A percentile compares a stretch with the other conserved stretches of the same genome.
Evolutionary conservation across 2,888 invertebrate genomes (phyloP).

Genomic region (Amblyjoppa proteus): DNA sequence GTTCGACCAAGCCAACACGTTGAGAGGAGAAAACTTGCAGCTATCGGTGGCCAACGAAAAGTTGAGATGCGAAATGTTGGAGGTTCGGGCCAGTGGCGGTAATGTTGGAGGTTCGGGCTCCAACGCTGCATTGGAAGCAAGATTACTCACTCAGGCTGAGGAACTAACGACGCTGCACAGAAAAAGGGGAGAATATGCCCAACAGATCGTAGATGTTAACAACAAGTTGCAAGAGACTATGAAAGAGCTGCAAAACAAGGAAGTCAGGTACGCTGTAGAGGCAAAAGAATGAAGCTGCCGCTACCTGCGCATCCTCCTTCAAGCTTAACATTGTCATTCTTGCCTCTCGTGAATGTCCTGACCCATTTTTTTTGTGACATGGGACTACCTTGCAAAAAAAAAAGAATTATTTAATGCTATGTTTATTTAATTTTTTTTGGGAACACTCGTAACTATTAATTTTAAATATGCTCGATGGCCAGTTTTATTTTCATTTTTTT

Average conservation of each 20-base stretch:
- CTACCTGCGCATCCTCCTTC: slow-evolving; percentile 17
- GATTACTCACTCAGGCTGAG: slow-evolving; percentile 94
- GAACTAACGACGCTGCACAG: slow-evolving; percentile 96
- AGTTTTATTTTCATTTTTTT: neutral
- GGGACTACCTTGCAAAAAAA: neutral
- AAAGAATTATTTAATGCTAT: neutral
- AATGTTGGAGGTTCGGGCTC: slow-evolving; percentile 86
- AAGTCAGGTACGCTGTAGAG: slow-evolving; percentile 87
- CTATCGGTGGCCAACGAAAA: slow-evolving; percentile 94
- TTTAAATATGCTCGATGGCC: neutral
- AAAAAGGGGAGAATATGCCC: slow-evolving; percentile 96
- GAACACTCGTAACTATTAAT: neutral
- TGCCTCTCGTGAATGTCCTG: neutral
- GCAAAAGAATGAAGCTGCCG: neutral
- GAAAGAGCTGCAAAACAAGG: slow-evolving; percentile 90
- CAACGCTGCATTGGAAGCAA: slow-evolving; percentile 93
- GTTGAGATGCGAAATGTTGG: slow-evolving; percentile 89
- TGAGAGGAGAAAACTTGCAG: slow-evolving; percentile 94
- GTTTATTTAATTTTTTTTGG: neutral
- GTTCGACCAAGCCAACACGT: slow-evolving; percentile 92
- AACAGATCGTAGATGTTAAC: slow-evolving; percentile 96
- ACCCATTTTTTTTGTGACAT: slow-evolving; percentile 48
- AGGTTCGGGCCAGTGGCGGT: slow-evolving; percentile 80
- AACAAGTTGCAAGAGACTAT: slow-evolving; percentile 94
- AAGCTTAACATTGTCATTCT: slow-evolving; percentile 10